Percentiles rank a stretch among this genome's conserved stretches.
phyloP scores from a whole-genome alignment of 2,113 vertebrate species.

The Ciconia stormi region DNA sequence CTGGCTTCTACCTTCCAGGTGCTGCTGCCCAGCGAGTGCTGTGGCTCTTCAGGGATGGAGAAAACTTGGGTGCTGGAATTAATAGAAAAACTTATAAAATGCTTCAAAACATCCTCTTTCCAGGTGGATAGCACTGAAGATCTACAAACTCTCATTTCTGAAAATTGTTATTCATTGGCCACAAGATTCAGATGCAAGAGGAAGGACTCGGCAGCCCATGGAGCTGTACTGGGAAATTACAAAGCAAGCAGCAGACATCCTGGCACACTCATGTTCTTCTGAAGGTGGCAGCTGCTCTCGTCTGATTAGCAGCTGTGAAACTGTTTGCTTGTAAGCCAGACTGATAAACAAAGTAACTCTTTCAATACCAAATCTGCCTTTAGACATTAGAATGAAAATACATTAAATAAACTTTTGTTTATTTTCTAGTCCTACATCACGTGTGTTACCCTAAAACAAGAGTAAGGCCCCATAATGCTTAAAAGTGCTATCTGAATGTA shows the following conservation, averaged over 20 bases:
- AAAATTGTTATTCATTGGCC: background rate
- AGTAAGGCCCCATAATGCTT: background rate
- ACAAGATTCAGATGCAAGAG: background rate
- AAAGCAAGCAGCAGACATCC: constrained; percentile 1
- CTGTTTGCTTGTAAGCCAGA: background rate
- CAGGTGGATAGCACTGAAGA: background rate
- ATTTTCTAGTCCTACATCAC: background rate
- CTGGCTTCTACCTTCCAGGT: background rate
- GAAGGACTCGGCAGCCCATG: background rate
- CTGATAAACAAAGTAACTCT: background rate
- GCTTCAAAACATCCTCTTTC: background rate
- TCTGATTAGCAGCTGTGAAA: constrained; percentile 32
- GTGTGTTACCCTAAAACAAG: background rate
- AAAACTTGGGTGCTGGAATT: background rate
- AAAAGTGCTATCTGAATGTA: background rate
- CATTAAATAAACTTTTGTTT: background rate
- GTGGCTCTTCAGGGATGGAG: background rate
- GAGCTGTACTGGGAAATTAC: background rate
- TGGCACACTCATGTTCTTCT: background rate
- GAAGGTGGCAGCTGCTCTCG: constrained; percentile 32
- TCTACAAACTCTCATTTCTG: background rate
- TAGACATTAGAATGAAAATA: background rate
- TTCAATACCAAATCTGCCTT: background rate
- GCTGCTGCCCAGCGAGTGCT: background rate
- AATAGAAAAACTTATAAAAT: background rate